Evolutionary conservation across 2,888 invertebrate genomes (phyloP).

Genomic region (Sinotaia quadrata): DNA sequence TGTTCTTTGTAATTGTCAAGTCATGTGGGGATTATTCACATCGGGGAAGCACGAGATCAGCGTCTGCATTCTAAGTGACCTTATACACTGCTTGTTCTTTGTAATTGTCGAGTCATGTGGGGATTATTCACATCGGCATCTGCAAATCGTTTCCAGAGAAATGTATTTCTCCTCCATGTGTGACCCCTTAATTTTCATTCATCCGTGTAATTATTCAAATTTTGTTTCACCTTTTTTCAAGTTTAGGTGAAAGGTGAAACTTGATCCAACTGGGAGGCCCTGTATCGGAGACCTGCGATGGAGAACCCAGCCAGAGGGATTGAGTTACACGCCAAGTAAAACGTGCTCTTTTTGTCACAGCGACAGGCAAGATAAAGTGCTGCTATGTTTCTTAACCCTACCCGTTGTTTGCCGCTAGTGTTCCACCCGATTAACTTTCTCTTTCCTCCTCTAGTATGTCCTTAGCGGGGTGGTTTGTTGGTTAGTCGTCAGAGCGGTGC

Average conservation of each 20-base stretch:
- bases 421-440: slow-evolving; percentile 33
- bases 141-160: neutral
- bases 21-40: too few relatives aligned
- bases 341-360: neutral
- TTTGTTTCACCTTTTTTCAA: neutral
- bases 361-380: slow-evolving; percentile 13
- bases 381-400: neutral
- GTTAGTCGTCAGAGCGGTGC: too few relatives aligned
- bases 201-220: slow-evolving; percentile 18
- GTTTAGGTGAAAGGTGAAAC: neutral
- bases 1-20: too few relatives aligned
- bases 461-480: too few relatives aligned
- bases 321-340: slow-evolving; percentile 3
- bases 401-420: slow-evolving; percentile 13
- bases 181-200: neutral
- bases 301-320: neutral
- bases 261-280: neutral
- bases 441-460: slow-evolving; percentile 13
- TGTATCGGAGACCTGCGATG: neutral
- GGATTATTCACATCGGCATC: too few relatives aligned
- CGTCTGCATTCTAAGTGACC: too few relatives aligned
- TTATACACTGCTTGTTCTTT: too few relatives aligned
- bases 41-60: too few relatives aligned
- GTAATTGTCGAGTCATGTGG: too few relatives aligned
- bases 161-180: neutral